phyloP scores from a whole-genome alignment of 2,797 vertebrate species.

The Acomys russatus region DNA sequence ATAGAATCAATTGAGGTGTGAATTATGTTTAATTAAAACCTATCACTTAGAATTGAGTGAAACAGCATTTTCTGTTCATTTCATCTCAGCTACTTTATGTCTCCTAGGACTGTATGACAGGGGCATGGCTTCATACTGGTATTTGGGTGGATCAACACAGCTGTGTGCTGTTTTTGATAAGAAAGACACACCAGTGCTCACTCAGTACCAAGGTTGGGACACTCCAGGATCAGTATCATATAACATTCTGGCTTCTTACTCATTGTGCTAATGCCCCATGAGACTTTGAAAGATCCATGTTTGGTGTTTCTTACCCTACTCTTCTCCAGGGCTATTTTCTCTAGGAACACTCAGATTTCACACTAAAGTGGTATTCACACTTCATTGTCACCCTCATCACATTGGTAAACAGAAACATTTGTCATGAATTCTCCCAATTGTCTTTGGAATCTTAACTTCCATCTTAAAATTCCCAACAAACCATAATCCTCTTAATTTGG shows the following conservation, averaged over 20 bases:
- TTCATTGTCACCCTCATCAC: neutral
- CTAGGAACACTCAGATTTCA: neutral
- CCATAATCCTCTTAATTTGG: neutral
- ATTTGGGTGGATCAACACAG: neutral
- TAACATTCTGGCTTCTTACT: neutral
- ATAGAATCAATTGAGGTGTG: constrained; percentile 64
- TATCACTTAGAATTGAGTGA: constrained; percentile 61
- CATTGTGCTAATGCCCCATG: accelerated
- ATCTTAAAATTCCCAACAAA: neutral
- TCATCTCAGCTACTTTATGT: neutral
- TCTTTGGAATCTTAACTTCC: neutral
- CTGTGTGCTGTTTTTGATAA: neutral
- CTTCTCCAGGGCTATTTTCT: neutral
- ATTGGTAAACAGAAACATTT: neutral
- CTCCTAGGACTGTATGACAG: neutral
- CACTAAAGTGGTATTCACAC: neutral
- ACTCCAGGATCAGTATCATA: neutral
- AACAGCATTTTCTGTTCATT: constrained; percentile 51
- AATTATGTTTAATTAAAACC: constrained; percentile 80
- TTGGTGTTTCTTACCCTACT: neutral
- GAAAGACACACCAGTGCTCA: neutral
- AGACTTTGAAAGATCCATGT: neutral
- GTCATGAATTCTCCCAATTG: neutral
- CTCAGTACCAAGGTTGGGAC: neutral
- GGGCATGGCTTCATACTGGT: neutral